phyloP scores from a whole-genome alignment of 2,888 invertebrate species.

The Acrobasis consociella region DNA sequence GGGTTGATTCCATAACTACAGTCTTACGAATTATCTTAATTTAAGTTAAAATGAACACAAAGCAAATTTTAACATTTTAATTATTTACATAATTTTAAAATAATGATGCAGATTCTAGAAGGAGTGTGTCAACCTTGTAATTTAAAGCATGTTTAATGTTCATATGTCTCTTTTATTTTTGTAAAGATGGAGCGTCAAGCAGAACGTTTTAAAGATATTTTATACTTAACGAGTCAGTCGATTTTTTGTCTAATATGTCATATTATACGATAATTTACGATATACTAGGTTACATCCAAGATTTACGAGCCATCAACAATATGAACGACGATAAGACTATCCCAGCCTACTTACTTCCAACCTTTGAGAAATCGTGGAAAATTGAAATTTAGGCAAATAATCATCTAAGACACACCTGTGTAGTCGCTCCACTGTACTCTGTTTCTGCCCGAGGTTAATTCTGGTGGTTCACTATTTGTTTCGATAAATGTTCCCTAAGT shows the following conservation, averaged over 20 bases:
- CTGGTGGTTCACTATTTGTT: neutral
- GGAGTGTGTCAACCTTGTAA: neutral
- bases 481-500: constrained; percentile 6
- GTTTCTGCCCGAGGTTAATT: neutral
- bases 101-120: neutral
- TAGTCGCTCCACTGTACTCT: neutral
- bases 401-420: neutral
- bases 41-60: neutral
- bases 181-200: neutral
- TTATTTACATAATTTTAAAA: neutral
- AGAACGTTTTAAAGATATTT: neutral
- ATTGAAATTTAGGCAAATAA: neutral
- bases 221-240: too few species aligned
- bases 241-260: too few species aligned
- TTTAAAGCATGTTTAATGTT: too few species aligned
- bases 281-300: too few species aligned
- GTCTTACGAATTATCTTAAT: neutral
- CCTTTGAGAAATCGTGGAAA: too few species aligned
- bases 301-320: too few species aligned
- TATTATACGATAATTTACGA: too few species aligned
- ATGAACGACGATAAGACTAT: too few species aligned
- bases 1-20: neutral
- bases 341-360: too few species aligned
- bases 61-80: neutral
- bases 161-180: neutral